These are phyloP conservation scores for Drosophila macrospina DNA, from an alignment of 2,888 invertebrate species.

Conservation along the genomic window DNA sequence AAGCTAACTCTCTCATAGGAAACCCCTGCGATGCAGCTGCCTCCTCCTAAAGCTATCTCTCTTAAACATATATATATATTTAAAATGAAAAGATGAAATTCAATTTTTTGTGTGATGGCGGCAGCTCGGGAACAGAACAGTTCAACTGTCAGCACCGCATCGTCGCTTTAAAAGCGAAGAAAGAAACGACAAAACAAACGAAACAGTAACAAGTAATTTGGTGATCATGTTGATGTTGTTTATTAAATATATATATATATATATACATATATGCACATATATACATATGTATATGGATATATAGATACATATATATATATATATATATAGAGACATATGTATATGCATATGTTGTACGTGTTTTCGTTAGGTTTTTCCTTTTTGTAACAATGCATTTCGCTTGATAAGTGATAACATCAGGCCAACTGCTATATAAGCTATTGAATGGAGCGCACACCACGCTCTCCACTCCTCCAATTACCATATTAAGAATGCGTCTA, in stretches of 20 bases:
- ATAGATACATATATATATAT: conserved; percentile 19
- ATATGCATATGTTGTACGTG: conserved; percentile 14
- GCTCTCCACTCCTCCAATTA: conserved; percentile 3
- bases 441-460: conserved; percentile 4
- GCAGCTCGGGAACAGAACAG: conserved; percentile 33
- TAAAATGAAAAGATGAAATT: not conserved
- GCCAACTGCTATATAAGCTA: conserved; percentile 55
- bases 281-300: conserved; percentile 22
- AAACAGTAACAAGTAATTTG: conserved; percentile 63
- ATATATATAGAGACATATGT: conserved; percentile 20
- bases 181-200: conserved; percentile 31
- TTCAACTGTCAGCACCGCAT: conserved; percentile 50
- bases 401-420: conserved; percentile 69
- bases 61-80: conserved; percentile 30
- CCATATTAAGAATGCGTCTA: not conserved
- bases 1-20: conserved; percentile 39
- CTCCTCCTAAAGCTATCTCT: conserved; percentile 49
- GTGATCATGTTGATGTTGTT: conserved; percentile 73
- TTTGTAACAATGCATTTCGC: conserved; percentile 70
- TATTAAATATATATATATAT: conserved; percentile 31
- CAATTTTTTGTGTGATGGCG: conserved; percentile 65
- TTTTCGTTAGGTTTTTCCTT: conserved; percentile 18
- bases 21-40: conserved; percentile 12
- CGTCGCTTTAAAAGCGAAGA: conserved; percentile 10
- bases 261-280: conserved; percentile 31